Conservation (phyloP, 2,888 invertebrate species). For the Pardosa pseudoannulata region DNA sequence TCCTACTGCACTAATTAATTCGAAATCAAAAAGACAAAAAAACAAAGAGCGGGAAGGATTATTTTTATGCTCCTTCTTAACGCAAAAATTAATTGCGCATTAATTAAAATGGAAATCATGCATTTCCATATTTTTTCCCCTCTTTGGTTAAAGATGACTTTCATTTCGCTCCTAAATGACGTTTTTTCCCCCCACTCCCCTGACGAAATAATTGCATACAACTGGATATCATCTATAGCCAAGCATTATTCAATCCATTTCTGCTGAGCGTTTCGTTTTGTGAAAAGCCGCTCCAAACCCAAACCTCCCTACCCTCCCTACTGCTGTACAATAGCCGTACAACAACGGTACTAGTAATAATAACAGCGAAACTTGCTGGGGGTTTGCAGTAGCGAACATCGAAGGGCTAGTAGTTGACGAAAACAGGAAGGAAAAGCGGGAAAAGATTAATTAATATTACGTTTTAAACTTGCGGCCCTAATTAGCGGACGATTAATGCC, state of each 20-base stretch:
- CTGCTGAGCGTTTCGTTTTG: neutral
- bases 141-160: too few species aligned
- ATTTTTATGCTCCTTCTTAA: too few species aligned
- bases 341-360: neutral
- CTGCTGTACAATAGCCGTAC: neutral
- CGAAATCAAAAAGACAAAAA: too few species aligned
- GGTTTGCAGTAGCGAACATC: neutral
- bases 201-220: too few species aligned
- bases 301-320: neutral
- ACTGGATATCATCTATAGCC: neutral
- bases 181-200: too few species aligned
- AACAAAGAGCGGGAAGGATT: too few species aligned
- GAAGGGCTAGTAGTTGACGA: slow-evolving; percentile 15
- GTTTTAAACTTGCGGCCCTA: slow-evolving; percentile 71
- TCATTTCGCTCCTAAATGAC: too few species aligned
- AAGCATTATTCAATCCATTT: neutral
- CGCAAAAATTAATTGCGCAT: too few species aligned
- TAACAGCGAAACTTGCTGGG: too few species aligned
- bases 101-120: too few species aligned
- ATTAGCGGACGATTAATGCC: slow-evolving; percentile 71
- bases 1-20: too few species aligned
- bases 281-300: neutral
- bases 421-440: slow-evolving; percentile 28
- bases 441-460: slow-evolving; percentile 72
- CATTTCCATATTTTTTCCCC: too few species aligned